Evolutionary conservation across 2,113 vertebrate species (phyloP).

Genomic region (Melierax canorus): DNA sequence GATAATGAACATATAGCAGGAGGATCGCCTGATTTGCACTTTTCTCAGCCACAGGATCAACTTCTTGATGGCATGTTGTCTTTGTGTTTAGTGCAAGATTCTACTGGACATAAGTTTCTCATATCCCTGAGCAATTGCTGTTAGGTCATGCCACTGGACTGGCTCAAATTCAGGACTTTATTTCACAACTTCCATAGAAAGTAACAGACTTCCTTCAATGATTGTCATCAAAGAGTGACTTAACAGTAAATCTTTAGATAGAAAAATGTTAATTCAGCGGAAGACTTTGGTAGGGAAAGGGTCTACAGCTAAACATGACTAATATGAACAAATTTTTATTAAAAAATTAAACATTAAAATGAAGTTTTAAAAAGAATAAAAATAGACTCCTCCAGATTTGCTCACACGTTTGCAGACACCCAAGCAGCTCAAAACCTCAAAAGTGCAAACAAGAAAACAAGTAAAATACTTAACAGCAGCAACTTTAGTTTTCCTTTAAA

Average conservation of each 20-base stretch:
- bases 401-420: background rate
- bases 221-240: constrained; percentile 61
- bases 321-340: background rate
- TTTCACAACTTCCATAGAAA: constrained; percentile 66
- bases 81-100: background rate
- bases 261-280: background rate
- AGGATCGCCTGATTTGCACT: background rate
- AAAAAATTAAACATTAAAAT: constrained; percentile 11
- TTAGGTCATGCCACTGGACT: background rate
- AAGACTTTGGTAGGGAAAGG: constrained; percentile 1
- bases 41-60: background rate
- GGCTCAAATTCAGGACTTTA: constrained; percentile 10
- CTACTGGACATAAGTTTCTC: background rate
- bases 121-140: background rate
- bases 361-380: background rate
- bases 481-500: background rate
- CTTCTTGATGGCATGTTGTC: background rate
- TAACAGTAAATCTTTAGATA: background rate
- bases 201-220: constrained; percentile 62
- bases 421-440: constrained; percentile 19
- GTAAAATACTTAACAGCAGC: background rate
- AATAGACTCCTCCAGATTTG: background rate
- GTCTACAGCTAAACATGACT: background rate
- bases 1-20: background rate
- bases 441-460: constrained; percentile 51